Conservation (phyloP, 2,113 vertebrate species). For the Redunca redunca region DNA sequence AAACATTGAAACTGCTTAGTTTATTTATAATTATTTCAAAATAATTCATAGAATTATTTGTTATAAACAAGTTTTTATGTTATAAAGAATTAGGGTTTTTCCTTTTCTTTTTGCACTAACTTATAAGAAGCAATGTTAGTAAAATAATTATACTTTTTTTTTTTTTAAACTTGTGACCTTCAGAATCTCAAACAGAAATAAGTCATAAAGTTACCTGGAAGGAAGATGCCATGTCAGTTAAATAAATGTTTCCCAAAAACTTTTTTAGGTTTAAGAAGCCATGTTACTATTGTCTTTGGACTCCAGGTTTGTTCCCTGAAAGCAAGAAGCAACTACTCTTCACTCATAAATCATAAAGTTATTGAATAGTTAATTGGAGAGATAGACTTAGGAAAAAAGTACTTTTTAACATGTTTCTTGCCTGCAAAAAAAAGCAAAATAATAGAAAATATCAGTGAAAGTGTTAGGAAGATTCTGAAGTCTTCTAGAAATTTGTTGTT, state of each 20-base stretch:
- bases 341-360: constrained; percentile 6
- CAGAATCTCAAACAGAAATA: background rate
- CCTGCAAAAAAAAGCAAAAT: background rate
- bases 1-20: background rate
- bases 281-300: background rate
- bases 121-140: background rate
- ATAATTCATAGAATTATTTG: background rate
- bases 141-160: constrained; percentile 15
- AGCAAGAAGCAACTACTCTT: background rate
- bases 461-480: background rate
- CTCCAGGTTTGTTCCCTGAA: background rate
- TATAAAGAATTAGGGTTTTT: constrained; percentile 3
- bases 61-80: background rate
- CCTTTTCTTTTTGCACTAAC: background rate
- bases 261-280: background rate
- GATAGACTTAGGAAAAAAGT: background rate
- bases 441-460: background rate
- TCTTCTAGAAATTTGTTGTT: background rate
- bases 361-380: background rate
- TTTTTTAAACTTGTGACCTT: background rate
- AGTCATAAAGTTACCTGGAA: background rate
- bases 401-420: background rate
- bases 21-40: constrained; percentile 6
- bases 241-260: background rate
- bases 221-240: background rate